Percentiles rank a stretch among this genome's conserved stretches.
phyloP scores from a whole-genome alignment of 1,140 invertebrate genomes.

The Ceratoteleas bidentatus region DNA sequence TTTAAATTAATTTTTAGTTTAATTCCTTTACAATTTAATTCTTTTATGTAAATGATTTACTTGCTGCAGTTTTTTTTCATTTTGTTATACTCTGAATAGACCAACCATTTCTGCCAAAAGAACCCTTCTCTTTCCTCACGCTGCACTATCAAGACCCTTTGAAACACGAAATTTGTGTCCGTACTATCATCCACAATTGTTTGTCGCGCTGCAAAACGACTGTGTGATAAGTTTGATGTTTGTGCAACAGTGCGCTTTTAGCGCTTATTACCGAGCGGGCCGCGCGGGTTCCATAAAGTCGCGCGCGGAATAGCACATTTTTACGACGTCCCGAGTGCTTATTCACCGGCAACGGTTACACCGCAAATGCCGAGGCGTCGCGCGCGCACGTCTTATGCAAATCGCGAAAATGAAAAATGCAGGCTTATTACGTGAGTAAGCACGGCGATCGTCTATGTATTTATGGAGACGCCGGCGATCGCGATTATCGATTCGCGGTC shows the following conservation, averaged over 20 bases:
- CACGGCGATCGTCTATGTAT: slow-evolving; percentile 3
- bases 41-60: too few relatives aligned
- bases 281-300: slow-evolving; percentile 15
- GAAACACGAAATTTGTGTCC: too few relatives aligned
- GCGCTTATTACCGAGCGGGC: slow-evolving; percentile 9
- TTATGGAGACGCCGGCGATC: too few relatives aligned
- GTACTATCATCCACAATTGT: not conserved
- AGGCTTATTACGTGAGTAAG: slow-evolving; percentile 27
- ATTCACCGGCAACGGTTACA: slow-evolving; percentile 41
- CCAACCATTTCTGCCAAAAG: too few relatives aligned
- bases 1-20: too few relatives aligned
- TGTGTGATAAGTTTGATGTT: slow-evolving; percentile 23
- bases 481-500: too few relatives aligned
- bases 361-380: slow-evolving; percentile 20
- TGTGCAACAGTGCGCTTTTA: not conserved
- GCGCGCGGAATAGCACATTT: slow-evolving; percentile 7
- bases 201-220: slow-evolving; percentile 6
- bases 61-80: too few relatives aligned
- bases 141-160: too few relatives aligned
- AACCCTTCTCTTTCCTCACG: too few relatives aligned
- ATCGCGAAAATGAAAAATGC: slow-evolving; percentile 20
- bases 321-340: slow-evolving; percentile 35
- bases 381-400: slow-evolving; percentile 29
- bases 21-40: too few relatives aligned
- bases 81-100: too few relatives aligned